A percentile compares a stretch with the other conserved stretches of the same genome.
Evolutionary conservation across 2,888 invertebrate species (phyloP).

Genomic region (Agrochola lota): DNA sequence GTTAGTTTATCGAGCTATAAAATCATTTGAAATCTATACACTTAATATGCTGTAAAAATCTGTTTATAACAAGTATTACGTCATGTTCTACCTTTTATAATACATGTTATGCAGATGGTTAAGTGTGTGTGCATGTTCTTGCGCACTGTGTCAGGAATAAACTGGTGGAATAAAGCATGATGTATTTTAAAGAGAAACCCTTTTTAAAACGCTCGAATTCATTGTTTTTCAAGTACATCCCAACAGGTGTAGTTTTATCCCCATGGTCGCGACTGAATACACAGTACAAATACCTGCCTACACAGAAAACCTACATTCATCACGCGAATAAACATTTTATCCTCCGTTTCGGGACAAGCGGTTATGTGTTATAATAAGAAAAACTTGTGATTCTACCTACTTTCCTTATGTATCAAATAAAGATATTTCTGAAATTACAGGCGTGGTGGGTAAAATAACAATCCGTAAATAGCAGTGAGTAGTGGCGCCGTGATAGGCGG

Average conservation of each 20-base stretch:
- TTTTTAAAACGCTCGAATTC: not conserved
- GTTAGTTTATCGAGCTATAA: not conserved
- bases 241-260: not conserved
- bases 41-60: not conserved
- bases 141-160: not conserved
- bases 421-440: constrained; percentile 63
- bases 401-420: not conserved
- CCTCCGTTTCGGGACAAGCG: not conserved
- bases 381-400: not conserved
- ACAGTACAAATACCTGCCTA: not conserved
- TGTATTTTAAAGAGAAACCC: too few relatives aligned
- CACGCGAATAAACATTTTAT: not conserved
- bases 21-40: not conserved
- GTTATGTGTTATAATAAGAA: not conserved
- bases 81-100: not conserved
- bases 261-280: not conserved
- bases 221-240: not conserved
- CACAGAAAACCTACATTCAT: constrained; percentile 1
- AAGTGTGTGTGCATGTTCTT: not conserved
- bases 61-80: not conserved
- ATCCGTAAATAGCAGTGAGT: constrained; percentile 78
- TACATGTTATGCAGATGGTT: not conserved
- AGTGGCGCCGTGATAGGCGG: constrained; percentile 74
- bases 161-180: not conserved
- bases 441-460: constrained; percentile 77